Conservation (phyloP, 2,888 invertebrate species). For the Tipula helvola region DNA sequence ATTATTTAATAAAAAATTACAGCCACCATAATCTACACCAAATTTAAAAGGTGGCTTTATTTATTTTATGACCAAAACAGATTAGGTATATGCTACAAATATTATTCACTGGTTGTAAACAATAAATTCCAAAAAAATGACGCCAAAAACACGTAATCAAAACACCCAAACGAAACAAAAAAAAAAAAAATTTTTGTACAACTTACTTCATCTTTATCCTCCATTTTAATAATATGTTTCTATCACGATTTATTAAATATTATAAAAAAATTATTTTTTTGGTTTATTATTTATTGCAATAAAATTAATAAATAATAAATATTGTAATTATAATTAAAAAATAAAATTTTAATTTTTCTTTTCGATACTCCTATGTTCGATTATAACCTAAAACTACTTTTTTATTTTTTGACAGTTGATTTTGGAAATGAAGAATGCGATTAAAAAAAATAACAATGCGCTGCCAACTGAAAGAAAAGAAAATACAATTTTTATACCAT, state of each 20-base stretch:
- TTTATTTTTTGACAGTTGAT: background rate
- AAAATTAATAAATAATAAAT: background rate
- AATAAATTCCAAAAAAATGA: constrained; percentile 6
- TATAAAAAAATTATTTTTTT: background rate
- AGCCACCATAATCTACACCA: no score
- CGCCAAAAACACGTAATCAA: constrained; percentile 7
- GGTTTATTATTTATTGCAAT: background rate
- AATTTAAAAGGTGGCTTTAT: background rate
- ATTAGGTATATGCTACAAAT: background rate
- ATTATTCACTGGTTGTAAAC: background rate
- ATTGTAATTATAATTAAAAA: background rate
- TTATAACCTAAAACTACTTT: background rate
- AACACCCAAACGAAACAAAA: background rate
- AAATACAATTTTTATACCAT: background rate
- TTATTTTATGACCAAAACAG: background rate
- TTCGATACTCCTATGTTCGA: background rate
- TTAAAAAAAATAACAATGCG: background rate
- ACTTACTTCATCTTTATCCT: constrained; percentile 7
- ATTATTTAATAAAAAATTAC: background rate
- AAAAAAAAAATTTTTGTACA: background rate
- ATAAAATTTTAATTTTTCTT: background rate
- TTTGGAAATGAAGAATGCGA: background rate
- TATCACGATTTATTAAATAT: background rate
- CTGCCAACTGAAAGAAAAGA: background rate
- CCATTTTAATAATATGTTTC: background rate